Percentiles rank a stretch among this genome's conserved stretches.
These are phyloP conservation scores for Phrynosoma platyrhinos DNA, from an alignment of 2,113 vertebrate genomes.

Conservation along the genomic window DNA sequence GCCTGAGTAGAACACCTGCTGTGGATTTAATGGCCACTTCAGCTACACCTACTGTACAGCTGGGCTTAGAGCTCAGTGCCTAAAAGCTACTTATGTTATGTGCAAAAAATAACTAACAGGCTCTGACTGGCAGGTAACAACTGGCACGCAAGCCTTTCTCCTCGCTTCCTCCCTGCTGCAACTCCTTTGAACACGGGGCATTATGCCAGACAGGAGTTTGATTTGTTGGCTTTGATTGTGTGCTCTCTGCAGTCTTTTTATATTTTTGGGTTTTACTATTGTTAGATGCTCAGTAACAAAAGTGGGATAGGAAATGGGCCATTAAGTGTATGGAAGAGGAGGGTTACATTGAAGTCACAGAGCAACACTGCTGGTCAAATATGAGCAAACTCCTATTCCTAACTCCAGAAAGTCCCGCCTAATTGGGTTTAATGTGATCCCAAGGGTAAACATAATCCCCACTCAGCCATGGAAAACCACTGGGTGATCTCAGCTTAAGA, in stretches of 20 bases:
- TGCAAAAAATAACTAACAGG: slow-evolving; percentile 21
- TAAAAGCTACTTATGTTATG: slow-evolving; percentile 36
- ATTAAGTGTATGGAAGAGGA: background rate
- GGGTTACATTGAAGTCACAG: background rate
- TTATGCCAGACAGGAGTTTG: background rate
- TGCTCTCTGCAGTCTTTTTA: background rate
- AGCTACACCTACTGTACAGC: slow-evolving; percentile 32
- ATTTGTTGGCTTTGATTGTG: slow-evolving; percentile 11
- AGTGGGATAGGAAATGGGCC: background rate
- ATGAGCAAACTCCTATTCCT: background rate
- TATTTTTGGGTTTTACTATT: slow-evolving; percentile 20
- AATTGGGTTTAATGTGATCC: background rate
- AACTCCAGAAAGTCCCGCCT: background rate
- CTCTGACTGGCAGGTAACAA: slow-evolving; percentile 32
- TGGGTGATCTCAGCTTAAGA: background rate
- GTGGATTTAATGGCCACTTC: slow-evolving; percentile 39
- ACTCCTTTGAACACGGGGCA: background rate
- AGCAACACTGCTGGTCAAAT: background rate
- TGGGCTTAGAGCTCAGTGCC: slow-evolving; percentile 26
- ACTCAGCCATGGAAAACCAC: background rate
- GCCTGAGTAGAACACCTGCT: slow-evolving; percentile 35
- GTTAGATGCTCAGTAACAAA: background rate
- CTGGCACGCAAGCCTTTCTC: slow-evolving; percentile 19
- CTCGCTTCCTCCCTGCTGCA: background rate
- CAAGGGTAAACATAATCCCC: no score